These are phyloP conservation scores for Otis tarda DNA, from an alignment of 2,113 vertebrate species.

Conservation along the genomic window DNA sequence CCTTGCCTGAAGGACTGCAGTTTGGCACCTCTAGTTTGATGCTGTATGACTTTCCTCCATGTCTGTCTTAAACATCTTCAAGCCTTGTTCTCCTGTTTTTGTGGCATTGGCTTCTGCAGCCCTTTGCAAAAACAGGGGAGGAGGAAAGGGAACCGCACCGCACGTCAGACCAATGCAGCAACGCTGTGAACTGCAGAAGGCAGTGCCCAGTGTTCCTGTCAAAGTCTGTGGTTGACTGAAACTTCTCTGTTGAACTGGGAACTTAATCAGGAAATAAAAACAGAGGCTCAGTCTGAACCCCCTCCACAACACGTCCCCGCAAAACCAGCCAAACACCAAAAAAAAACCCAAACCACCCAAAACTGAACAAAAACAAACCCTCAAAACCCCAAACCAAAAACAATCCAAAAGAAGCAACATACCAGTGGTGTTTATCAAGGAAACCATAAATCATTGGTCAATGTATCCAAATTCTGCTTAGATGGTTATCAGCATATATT, in stretches of 20 bases:
- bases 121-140: neutral
- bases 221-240: neutral
- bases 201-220: neutral
- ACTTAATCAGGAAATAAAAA: neutral
- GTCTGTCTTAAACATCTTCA: neutral
- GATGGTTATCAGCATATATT: neutral
- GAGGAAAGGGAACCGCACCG: neutral
- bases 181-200: neutral
- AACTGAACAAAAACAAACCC: neutral
- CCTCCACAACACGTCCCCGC: too few species aligned
- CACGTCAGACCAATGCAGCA: accelerated
- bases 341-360: neutral
- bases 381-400: neutral
- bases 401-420: neutral
- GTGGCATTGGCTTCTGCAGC: neutral
- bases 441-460: neutral
- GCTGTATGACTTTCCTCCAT: neutral
- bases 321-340: neutral
- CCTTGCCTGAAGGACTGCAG: neutral
- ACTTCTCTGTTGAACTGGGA: neutral
- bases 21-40: neutral
- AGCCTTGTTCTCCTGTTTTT: neutral
- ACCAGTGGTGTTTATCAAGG: neutral
- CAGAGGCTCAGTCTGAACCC: neutral
- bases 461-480: neutral